Base-by-base conservation (phyloP, 2,113 vertebrate species). In the Madoqua kirkii region DNA sequence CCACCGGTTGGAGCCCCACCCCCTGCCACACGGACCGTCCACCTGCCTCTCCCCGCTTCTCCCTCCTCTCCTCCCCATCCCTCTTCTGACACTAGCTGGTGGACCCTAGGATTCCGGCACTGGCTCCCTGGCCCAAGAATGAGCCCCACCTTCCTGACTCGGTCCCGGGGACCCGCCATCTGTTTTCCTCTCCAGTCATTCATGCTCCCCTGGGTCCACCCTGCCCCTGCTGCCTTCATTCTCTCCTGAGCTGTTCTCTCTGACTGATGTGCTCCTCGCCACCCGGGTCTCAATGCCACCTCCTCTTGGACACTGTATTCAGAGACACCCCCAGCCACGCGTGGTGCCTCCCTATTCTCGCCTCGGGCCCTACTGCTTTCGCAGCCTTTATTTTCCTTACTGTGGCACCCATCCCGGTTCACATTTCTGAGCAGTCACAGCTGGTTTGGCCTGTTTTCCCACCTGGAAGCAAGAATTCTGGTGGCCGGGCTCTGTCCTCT, bases 381-480 rank as follows among this genome's bases (percentile, higher is more conserved):
- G 1, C 7, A 7, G 4, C 50, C 52, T 19, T 23, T 5, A 9
- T 23, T 40, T 27, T 29, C 62, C 31, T 23, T 3, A 21, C 14
- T 14, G 76, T 13, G 0, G 62, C 16, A 0, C 7, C 21, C 43
- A 3, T 6, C 15, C 48, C 21, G 3, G 21, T 45, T 64, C 82
- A 48, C 19, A 14, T 5, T 7, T 76, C 59, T 33, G 23, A 57
- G 55, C 59, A 10, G 2, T 43, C 3, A 13, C n/a, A 17, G 16
- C 54, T 13, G 9, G 21, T 48, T 6, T 62, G 78, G 62, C 33
- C 64, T 19, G 14, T 45, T 71, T 91, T 33, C 60, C 45, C 54
- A n/a, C 36, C 14, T 2, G 36, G n/a, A n/a, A 14, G 21, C 0
- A 1, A 55, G 76, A 40, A 76, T 31, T 40, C 83, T 0, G 0